Evolutionary conservation across 1,140 invertebrate species (phyloP).

Genomic region (Nasonia vitripennis): DNA sequence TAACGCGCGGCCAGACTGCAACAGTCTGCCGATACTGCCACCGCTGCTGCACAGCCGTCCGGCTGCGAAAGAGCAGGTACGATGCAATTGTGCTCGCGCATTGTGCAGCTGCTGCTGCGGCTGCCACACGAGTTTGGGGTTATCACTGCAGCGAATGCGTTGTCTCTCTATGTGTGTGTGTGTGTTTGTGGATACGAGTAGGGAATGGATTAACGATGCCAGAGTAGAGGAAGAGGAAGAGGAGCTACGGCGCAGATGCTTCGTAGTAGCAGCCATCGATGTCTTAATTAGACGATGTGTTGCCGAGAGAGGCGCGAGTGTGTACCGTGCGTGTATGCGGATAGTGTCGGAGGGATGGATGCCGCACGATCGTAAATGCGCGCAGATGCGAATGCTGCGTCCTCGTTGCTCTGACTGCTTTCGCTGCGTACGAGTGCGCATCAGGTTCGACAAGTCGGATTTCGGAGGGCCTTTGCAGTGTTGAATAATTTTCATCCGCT

Average conservation of each 20-base stretch:
- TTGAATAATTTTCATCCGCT: not conserved
- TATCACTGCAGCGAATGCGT: slow-evolving; percentile 25
- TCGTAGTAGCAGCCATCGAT: not conserved
- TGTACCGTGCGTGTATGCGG: not conserved
- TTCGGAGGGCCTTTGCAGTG: too few species aligned
- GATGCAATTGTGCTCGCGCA: slow-evolving; percentile 24
- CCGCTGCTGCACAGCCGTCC: not conserved
- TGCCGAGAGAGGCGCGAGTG: too few species aligned
- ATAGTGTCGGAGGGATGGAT: too few species aligned
- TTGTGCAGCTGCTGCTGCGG: slow-evolving; percentile 32
- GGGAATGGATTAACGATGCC: slow-evolving; percentile 15
- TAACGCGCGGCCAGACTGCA: slow-evolving; percentile 17
- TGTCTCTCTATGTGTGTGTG: not conserved
- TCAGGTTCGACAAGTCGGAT: too few species aligned
- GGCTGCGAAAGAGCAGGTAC: slow-evolving; percentile 32
- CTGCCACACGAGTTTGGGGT: not conserved
- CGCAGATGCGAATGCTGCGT: too few species aligned
- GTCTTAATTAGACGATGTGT: slow-evolving; percentile 5
- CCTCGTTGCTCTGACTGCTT: too few species aligned
- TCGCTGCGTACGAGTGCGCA: too few species aligned
- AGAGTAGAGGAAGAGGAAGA: not conserved
- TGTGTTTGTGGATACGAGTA: not conserved
- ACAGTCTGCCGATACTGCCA: slow-evolving; percentile 27
- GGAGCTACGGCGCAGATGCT: slow-evolving; percentile 5
- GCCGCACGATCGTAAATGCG: not conserved